Evolutionary conservation across 2,797 vertebrate genomes (phyloP).

Genomic region (Gallinago nigripennis): DNA sequence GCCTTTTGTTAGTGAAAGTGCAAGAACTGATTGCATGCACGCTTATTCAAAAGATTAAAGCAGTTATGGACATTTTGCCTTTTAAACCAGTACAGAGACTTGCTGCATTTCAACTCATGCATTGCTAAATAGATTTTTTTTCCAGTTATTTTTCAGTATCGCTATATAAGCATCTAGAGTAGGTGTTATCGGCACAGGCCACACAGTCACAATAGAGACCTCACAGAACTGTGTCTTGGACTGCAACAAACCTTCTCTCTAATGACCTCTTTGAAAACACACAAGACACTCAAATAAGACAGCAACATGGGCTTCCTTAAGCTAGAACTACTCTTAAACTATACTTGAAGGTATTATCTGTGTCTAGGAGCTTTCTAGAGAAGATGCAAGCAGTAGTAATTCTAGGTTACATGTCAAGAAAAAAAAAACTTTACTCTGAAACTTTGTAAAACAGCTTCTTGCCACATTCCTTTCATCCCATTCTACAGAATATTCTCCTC

Average conservation of each 20-base stretch:
- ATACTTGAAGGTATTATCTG: background rate
- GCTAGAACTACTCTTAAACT: background rate
- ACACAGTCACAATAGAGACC: background rate
- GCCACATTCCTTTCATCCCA: background rate
- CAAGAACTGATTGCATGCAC: background rate
- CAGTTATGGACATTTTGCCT: background rate
- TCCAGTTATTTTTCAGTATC: background rate
- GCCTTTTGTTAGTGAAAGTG: background rate
- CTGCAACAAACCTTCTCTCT: background rate
- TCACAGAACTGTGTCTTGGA: background rate
- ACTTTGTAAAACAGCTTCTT: background rate
- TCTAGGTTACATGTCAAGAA: background rate
- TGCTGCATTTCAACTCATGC: background rate
- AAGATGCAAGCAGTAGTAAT: background rate
- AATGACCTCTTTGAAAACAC: background rate
- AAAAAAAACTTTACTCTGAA: background rate
- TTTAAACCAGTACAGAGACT: background rate
- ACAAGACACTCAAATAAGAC: background rate
- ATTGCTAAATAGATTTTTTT: background rate
- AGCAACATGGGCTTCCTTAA: rapidly evolving
- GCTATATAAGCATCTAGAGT: background rate
- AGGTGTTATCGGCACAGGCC: background rate
- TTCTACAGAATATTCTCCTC: background rate
- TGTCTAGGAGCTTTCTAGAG: background rate
- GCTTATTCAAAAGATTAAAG: background rate